Evolutionary conservation across 1,140 invertebrate species (phyloP).

Genomic region (Heliconius himera): DNA sequence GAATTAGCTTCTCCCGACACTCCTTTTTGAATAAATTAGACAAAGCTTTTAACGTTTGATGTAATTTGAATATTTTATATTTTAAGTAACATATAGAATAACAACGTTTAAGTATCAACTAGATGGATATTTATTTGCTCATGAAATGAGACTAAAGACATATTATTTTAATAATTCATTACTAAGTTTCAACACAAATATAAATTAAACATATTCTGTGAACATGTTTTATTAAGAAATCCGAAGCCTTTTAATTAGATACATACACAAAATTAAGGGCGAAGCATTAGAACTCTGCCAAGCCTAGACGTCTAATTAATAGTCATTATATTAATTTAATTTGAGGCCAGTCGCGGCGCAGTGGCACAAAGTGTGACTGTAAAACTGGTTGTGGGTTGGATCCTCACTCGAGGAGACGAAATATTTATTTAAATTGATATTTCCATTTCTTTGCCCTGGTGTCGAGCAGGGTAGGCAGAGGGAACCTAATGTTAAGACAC

Average conservation of each 20-base stretch:
- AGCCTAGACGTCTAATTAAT: background rate
- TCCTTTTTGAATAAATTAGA: conserved; percentile 13
- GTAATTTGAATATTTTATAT: conserved; percentile 5
- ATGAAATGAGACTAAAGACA: background rate
- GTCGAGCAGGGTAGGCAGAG: no score
- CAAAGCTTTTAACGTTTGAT: conserved; percentile 3
- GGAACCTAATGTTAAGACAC: no score
- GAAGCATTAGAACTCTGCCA: background rate
- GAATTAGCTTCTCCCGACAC: background rate
- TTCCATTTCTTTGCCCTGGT: no score
- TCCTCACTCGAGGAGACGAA: no score
- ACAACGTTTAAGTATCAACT: background rate
- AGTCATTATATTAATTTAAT: no score
- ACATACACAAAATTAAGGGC: background rate
- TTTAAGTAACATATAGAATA: background rate
- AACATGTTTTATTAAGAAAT: background rate
- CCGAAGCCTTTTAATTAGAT: conserved; percentile 2
- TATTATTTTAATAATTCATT: background rate
- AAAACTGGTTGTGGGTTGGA: no score
- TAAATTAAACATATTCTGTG: background rate
- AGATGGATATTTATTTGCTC: background rate
- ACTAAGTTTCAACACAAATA: background rate
- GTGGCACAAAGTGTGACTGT: no score
- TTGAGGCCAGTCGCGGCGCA: no score
- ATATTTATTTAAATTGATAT: no score